Conservation (phyloP, 2,888 invertebrate genomes). For the Lasioglossum figueresi region DNA sequence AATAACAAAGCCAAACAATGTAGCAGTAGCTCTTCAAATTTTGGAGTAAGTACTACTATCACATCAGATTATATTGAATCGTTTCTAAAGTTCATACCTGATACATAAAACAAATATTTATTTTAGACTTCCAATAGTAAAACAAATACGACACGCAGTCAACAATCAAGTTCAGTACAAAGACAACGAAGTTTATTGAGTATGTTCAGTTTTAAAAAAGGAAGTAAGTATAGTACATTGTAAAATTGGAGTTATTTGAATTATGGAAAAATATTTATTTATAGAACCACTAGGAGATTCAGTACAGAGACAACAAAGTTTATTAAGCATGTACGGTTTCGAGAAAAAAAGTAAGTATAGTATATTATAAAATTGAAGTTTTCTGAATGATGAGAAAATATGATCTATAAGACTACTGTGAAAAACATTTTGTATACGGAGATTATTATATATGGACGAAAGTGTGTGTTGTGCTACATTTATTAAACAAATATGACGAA, state of each 20-base stretch:
- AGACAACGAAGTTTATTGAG: slow-evolving; percentile 87
- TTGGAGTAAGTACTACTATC: slow-evolving; percentile 46
- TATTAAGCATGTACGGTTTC: slow-evolving; percentile 89
- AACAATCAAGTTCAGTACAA: slow-evolving; percentile 79
- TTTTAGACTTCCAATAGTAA: slow-evolving; percentile 48
- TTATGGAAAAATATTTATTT: slow-evolving; percentile 13
- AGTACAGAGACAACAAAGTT: slow-evolving; percentile 85
- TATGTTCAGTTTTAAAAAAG: slow-evolving; percentile 88
- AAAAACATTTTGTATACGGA: neutral
- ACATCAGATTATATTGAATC: neutral
- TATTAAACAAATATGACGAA: neutral
- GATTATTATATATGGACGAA: neutral
- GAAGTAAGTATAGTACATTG: slow-evolving; percentile 36
- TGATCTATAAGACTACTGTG: slow-evolving; percentile 28
- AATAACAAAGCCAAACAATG: neutral
- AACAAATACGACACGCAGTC: slow-evolving; percentile 75
- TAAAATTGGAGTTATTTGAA: neutral
- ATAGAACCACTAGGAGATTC: slow-evolving; percentile 35
- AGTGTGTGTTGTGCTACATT: slow-evolving; percentile 12
- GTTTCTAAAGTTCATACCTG: neutral
- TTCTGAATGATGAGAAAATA: neutral
- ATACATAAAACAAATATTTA: neutral
- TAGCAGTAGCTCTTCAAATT: slow-evolving; percentile 22
- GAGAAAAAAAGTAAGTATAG: slow-evolving; percentile 80
- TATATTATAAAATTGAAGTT: neutral